Conservation (phyloP, 2,888 invertebrate species). For the Drosophila anomalata region DNA sequence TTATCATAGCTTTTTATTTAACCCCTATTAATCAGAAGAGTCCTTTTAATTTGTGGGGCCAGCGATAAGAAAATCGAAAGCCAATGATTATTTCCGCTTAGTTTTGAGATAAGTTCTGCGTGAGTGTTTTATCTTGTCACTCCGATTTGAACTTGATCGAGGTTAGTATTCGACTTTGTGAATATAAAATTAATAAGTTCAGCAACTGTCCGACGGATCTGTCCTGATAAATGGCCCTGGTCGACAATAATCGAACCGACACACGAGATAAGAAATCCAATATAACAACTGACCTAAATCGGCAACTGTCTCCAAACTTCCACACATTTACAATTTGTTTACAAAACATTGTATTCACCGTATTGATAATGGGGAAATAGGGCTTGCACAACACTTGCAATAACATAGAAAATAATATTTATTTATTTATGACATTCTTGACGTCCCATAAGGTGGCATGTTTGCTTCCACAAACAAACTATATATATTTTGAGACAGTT, state of each 20-base stretch:
- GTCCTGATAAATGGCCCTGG: neutral
- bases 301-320: slow-evolving; percentile 7
- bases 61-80: slow-evolving; percentile 17
- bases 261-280: slow-evolving; percentile 16
- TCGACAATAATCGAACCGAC: neutral
- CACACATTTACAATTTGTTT: neutral
- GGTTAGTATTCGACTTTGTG: neutral
- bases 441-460: neutral
- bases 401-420: neutral
- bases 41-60: slow-evolving; percentile 2
- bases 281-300: slow-evolving; percentile 5
- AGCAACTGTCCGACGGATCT: neutral
- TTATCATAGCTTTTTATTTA: slow-evolving; percentile 19
- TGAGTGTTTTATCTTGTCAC: neutral
- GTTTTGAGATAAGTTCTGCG: slow-evolving; percentile 26
- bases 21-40: slow-evolving; percentile 2
- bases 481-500: neutral
- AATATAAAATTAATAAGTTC: neutral
- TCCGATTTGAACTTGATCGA: neutral
- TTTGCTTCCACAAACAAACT: neutral
- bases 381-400: slow-evolving; percentile 1
- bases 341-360: neutral
- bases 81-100: slow-evolving; percentile 36
- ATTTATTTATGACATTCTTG: slow-evolving; percentile 1
- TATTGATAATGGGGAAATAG: neutral